Percentiles rank a stretch among this genome's conserved stretches.
phyloP scores from a whole-genome alignment of 2,113 vertebrate species.

The Corythornis madagascariensis region DNA sequence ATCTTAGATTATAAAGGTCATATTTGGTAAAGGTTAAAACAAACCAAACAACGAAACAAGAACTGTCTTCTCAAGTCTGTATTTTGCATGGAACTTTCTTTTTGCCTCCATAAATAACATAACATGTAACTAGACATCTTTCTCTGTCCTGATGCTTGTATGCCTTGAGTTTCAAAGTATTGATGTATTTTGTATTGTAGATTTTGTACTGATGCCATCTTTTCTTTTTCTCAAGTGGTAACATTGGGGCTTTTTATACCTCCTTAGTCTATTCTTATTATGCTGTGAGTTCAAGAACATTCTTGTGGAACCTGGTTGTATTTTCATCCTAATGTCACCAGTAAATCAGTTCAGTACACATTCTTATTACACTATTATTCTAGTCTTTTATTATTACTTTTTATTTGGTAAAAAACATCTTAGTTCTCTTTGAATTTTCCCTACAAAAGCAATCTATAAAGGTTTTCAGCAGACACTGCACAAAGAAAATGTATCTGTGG shows the following conservation, averaged over 20 bases:
- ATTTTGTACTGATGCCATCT: background rate
- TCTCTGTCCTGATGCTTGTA: background rate
- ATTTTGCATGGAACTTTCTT: background rate
- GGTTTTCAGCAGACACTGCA: background rate
- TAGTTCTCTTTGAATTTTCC: conserved; percentile 5
- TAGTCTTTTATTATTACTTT: background rate
- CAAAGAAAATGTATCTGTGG: background rate
- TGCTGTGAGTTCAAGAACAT: background rate
- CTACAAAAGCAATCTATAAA: background rate
- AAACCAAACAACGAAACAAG: rapidly evolving
- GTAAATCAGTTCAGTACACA: background rate
- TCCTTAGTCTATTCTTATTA: background rate
- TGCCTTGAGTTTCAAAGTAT: background rate
- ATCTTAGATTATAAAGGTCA: background rate
- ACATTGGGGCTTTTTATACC: background rate
- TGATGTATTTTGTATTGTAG: background rate
- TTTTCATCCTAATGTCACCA: background rate
- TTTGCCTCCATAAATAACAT: background rate
- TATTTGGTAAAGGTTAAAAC: background rate
- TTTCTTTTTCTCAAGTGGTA: background rate
- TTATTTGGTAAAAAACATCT: background rate
- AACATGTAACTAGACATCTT: background rate
- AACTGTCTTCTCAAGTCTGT: background rate
- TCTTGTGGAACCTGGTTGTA: background rate
- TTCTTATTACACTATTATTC: background rate